These are phyloP conservation scores for Rhinophrynus dorsalis DNA, from an alignment of 2,797 vertebrate species.

Conservation along the genomic window DNA sequence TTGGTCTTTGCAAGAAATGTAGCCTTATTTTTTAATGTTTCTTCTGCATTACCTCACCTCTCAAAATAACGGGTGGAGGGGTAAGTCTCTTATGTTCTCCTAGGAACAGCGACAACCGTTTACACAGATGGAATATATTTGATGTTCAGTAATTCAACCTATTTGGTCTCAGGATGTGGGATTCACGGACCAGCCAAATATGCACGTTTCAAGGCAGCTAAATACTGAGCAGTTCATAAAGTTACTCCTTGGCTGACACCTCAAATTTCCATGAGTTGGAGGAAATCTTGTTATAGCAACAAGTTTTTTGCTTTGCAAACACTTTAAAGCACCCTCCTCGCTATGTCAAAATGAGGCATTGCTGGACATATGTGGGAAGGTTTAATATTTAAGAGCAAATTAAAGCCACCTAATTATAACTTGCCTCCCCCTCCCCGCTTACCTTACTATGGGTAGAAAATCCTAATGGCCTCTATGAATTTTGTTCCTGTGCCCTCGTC, in stretches of 20 bases:
- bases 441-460: too few relatives aligned
- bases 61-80: conserved; percentile 44
- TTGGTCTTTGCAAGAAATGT: neutral
- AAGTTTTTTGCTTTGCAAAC: conserved; percentile 32
- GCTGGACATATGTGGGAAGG: too few relatives aligned
- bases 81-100: conserved; percentile 47
- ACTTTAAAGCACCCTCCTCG: conserved; percentile 4
- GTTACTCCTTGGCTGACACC: conserved; percentile 49
- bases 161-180: conserved; percentile 59
- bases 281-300: conserved; percentile 56
- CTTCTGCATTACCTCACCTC: conserved; percentile 33
- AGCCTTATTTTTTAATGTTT: neutral
- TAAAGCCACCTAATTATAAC: too few relatives aligned
- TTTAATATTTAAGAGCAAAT: too few relatives aligned
- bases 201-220: conserved; percentile 51
- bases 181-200: conserved; percentile 55
- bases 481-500: too few relatives aligned
- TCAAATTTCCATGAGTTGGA: conserved; percentile 53
- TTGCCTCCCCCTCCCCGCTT: too few relatives aligned
- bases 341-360: too few relatives aligned
- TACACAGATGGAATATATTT: conserved; percentile 54
- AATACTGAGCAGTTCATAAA: conserved; percentile 43
- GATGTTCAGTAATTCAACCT: conserved; percentile 55
- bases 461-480: too few relatives aligned
- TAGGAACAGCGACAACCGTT: conserved; percentile 53